phyloP scores from a whole-genome alignment of 2,888 invertebrate genomes.

The Agrotis puta region DNA sequence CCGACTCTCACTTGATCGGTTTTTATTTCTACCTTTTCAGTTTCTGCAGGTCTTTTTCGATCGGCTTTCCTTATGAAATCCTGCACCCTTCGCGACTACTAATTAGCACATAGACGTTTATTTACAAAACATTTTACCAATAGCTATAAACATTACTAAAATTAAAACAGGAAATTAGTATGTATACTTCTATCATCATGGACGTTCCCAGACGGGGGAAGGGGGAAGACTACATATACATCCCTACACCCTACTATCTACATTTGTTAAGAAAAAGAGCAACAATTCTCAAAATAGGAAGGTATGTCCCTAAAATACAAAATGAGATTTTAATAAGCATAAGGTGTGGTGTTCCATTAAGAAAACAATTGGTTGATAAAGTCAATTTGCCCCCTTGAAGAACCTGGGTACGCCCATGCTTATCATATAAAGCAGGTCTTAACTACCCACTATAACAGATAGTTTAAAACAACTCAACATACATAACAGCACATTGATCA shows the following conservation, averaged over 20 bases:
- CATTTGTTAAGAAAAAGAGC: too few species aligned
- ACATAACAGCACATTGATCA: slow-evolving; percentile 16
- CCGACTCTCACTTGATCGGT: not conserved
- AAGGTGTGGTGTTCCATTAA: too few species aligned
- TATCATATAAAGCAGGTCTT: slow-evolving; percentile 18
- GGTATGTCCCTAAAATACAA: too few species aligned
- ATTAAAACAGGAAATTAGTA: slow-evolving; percentile 46
- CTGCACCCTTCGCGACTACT: slow-evolving; percentile 22
- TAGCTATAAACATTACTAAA: slow-evolving; percentile 37
- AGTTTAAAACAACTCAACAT: slow-evolving; percentile 15
- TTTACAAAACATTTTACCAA: slow-evolving; percentile 51
- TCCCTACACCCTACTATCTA: too few species aligned
- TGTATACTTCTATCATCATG: slow-evolving; percentile 8
- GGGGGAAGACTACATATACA: too few species aligned
- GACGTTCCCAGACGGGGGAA: too few species aligned
- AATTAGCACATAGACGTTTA: slow-evolving; percentile 31
- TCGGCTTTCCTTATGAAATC: not conserved
- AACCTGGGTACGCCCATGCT: too few species aligned
- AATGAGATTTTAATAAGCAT: too few species aligned
- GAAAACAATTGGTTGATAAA: too few species aligned
- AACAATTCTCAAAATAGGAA: too few species aligned
- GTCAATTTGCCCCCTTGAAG: too few species aligned
- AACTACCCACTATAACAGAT: slow-evolving; percentile 19
- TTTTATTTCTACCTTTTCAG: not conserved
- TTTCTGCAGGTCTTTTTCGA: not conserved